Percentiles rank a stretch among this genome's conserved stretches.
phyloP scores from a whole-genome alignment of 2,113 vertebrate genomes.

The Myrmecobius fasciatus region DNA sequence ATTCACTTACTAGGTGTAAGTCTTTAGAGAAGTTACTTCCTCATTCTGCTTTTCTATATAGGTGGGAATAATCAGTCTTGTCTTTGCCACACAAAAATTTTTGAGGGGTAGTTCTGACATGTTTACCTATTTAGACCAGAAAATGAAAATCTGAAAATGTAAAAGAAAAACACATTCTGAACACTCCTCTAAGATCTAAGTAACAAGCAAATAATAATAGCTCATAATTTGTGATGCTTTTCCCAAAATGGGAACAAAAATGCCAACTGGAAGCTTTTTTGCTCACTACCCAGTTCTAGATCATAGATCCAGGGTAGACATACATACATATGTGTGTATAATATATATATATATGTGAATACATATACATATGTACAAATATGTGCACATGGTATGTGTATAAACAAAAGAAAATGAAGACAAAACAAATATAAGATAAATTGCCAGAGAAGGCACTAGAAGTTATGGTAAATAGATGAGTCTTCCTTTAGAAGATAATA shows the following conservation, averaged over 20 bases:
- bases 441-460: not conserved
- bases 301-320: not conserved
- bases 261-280: not conserved
- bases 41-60: not conserved
- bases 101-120: not conserved
- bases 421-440: not conserved
- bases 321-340: too few relatives aligned
- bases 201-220: not conserved
- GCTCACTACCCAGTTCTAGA: not conserved
- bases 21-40: not conserved
- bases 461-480: not conserved
- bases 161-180: not conserved
- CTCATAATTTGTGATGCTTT: not conserved
- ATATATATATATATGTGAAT: too few relatives aligned
- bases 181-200: not conserved
- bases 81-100: not conserved
- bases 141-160: not conserved
- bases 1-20: not conserved
- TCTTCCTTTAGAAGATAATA: not conserved
- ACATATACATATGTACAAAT: too few relatives aligned
- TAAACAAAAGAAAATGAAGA: not conserved
- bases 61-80: not conserved
- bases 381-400: not conserved
- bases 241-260: not conserved
- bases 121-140: not conserved